Base-by-base conservation (phyloP, 2,113 vertebrate species). In the Piaya cayana region DNA sequence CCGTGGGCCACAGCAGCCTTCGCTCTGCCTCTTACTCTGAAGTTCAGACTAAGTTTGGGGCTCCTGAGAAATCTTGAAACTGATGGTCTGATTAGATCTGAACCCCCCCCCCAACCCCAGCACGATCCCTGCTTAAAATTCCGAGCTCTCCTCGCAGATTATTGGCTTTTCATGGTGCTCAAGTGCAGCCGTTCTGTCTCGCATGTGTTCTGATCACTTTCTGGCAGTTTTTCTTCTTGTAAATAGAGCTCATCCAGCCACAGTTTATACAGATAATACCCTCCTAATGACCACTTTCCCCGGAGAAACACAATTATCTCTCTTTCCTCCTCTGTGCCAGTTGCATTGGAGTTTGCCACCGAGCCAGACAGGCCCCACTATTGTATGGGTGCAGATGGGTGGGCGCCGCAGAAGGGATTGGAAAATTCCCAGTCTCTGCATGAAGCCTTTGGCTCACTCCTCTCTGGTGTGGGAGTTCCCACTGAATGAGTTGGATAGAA, bases 211-310 rank as follows among this genome's bases (percentile, higher is more conserved):
- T 93, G 92, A 97, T 96, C 90, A 76, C 87, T 90, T 95, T 93
- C 93, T 94, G 95, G 95, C 94, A 96, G 63, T 94, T 97, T 95
- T 91, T 95, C 91, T 93, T 94, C 92, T 96, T 95, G 87, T 90
- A 93, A 96, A 95, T 86, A 74, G 92, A 95, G 80, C 59, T 86
- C 75, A 96, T 96, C 97, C 95, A 97, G 94, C 50, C 65, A 86
- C 58, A 50, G 55, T 96, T 96, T 97, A 78, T 91, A 78, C 88
- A 97, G 83, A 96, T 96, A 97, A 96, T 95, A 97, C 85, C 67
- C 56, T 92, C 50, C 87, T 96, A 96, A 97, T 95, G 91, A 95
- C 91, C 92, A 89, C 79, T 95, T 96, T 95, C 88, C 74, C 84
- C 5, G 2, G 83, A 86, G 84, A 93, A 93, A 96, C 75, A 96